Evolutionary conservation across 1,140 invertebrate species (phyloP), one percentile per base, ranked within the genome.

Genomic region (Pachypeltis micranthus): DNA sequence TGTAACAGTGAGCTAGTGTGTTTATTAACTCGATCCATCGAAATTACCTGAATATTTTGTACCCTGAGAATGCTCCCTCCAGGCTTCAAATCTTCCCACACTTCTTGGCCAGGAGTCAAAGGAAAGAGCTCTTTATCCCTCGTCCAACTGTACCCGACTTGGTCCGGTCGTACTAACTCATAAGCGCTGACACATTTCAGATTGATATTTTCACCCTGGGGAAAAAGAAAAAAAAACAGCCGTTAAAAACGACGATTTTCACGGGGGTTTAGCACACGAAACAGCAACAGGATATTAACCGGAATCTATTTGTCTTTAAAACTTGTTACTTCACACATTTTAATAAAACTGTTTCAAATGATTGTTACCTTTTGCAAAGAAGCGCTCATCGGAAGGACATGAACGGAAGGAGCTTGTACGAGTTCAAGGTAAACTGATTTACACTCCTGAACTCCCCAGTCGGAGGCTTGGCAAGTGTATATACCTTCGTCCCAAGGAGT

Each of bases 121-220:
- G 83, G 84, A 7, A 90, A 78, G 1, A 90, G 74, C 1, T 79
- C 82, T 25, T 81, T 81, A 67, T 88, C 87, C 64, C 86, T 82
- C 0, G 85, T 86, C 87, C 87, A 90, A 67, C 85, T 87, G 67
- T 88, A 89, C 2, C 86, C 87, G 25, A 87, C 74, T 39, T 79
- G 80, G 19, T 56, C 56, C 75, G 74, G 54, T 65, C 79, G 76
- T 58, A 78, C 78, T 75, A 34, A 80, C 24, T 59, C 80, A 34
- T 81, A 80, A 0, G 78, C 76, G 12, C 80, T 81, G 19, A 85
- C 72, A 67, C 84, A 86, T 10, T 81, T 81, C 62, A 86, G 80
- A 39, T 79, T 81, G 12, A 85, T 77, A 62, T 83, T 84, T 61
- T 84, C 81, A 10, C 81, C 81, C 81, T 83, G 66, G 29, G 74